Evolutionary conservation across 2,888 invertebrate species (phyloP).

Genomic region (Apoda limacodes): DNA sequence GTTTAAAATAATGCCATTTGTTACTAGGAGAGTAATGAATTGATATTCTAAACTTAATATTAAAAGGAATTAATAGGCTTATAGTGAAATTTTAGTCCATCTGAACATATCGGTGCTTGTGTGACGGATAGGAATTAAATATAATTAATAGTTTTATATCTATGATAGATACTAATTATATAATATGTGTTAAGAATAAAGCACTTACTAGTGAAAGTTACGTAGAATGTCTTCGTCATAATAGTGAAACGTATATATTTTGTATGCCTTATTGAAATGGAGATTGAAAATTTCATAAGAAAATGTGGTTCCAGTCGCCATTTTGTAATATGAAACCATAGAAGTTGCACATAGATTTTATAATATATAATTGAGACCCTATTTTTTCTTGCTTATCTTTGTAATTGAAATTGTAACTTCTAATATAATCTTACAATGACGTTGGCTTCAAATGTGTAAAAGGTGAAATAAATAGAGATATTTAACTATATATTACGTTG

Average conservation of each 20-base stretch:
- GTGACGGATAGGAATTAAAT: constrained; percentile 37
- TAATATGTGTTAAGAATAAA: constrained; percentile 33
- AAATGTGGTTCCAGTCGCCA: constrained; percentile 12
- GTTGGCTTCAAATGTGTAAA: too few relatives aligned
- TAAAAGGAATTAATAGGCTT: too few relatives aligned
- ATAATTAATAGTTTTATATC: constrained; percentile 46
- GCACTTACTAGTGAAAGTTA: constrained; percentile 32
- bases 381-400: too few relatives aligned
- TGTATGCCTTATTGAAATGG: constrained; percentile 19
- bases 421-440: too few relatives aligned
- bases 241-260: constrained; percentile 24
- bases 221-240: constrained; percentile 23
- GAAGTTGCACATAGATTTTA: constrained; percentile 14
- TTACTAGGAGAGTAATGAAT: constrained; percentile 47
- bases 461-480: too few relatives aligned
- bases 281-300: too few relatives aligned
- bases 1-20: constrained; percentile 28
- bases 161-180: constrained; percentile 26
- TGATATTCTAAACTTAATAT: constrained; percentile 62
- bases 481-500: too few relatives aligned
- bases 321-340: constrained; percentile 17
- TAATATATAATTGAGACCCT: too few relatives aligned
- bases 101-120: constrained; percentile 67
- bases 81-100: constrained; percentile 51
- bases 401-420: too few relatives aligned